phyloP scores from a whole-genome alignment of 53 echinoderm and acorn worm species.

The Luidia sarsii region DNA sequence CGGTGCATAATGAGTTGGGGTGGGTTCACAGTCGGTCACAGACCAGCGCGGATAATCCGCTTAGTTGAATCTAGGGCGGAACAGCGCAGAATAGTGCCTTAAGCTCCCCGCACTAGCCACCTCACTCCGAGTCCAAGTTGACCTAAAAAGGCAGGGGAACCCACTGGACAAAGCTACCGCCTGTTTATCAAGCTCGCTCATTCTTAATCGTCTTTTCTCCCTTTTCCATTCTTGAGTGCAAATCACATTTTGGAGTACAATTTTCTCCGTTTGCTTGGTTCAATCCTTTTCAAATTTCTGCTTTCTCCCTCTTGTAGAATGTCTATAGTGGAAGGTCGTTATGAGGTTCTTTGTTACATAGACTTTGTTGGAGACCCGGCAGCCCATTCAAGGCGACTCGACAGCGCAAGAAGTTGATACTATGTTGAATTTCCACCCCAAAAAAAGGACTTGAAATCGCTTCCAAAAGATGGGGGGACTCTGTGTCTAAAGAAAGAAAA shows the following conservation, averaged over 20 bases:
- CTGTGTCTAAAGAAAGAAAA: no score
- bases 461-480: constrained; percentile 11
- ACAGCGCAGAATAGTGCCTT: constrained; percentile 19
- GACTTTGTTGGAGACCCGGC: background rate
- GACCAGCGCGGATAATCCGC: constrained; percentile 31
- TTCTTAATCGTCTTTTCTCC: constrained; percentile 54
- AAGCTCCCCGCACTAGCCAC: constrained; percentile 19
- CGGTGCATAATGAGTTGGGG: constrained; percentile 33
- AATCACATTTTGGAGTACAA: constrained; percentile 51
- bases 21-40: constrained; percentile 47
- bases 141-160: constrained; percentile 22
- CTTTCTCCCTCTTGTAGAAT: constrained; percentile 32
- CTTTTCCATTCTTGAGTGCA: constrained; percentile 6
- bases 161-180: constrained; percentile 37
- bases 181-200: constrained; percentile 38
- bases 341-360: constrained; percentile 24
- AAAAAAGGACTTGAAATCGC: background rate
- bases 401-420: constrained; percentile 11
- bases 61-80: constrained; percentile 50
- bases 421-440: background rate
- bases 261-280: constrained; percentile 28
- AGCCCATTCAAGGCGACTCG: background rate
- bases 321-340: constrained; percentile 48
- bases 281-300: constrained; percentile 4
- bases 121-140: constrained; percentile 17